Conservation (phyloP, 2,888 invertebrate species). For the Leptogaster cylindrica region DNA sequence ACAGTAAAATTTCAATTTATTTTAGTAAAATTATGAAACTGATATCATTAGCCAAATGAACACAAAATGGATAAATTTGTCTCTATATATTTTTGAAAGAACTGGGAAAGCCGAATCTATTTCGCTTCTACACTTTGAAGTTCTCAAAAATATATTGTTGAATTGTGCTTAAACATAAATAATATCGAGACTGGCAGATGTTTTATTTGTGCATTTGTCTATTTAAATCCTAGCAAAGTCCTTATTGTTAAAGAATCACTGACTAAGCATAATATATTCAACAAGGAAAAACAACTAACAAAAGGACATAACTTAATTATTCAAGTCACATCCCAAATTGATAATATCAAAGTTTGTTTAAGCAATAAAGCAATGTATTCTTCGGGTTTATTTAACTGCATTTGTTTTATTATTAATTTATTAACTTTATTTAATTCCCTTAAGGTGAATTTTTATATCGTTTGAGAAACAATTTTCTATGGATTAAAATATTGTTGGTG, state of each 20-base stretch:
- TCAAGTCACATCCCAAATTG: not conserved
- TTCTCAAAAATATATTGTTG: not conserved
- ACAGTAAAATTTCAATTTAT: not conserved
- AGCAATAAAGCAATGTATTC: not conserved
- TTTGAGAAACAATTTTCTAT: no score
- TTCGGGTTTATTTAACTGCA: not conserved
- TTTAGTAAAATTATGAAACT: not conserved
- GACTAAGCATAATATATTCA: not conserved
- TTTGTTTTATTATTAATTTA: not conserved
- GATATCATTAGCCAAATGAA: no score
- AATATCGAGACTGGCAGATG: not conserved
- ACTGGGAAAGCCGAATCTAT: not conserved
- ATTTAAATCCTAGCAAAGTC: conserved; percentile 10
- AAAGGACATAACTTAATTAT: not conserved
- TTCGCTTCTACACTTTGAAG: not conserved
- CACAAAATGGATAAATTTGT: no score
- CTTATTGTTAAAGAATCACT: conserved; percentile 5
- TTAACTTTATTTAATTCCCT: not conserved
- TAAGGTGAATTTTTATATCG: no score
- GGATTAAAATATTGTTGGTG: no score
- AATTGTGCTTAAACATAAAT: conserved; percentile 12
- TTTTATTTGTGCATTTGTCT: conserved; percentile 8
- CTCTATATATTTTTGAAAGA: not conserved
- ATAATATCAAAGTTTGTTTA: not conserved
- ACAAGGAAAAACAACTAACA: conserved; percentile 8